Base-by-base conservation (phyloP, 1,140 invertebrate genomes). In the Mya arenaria region DNA sequence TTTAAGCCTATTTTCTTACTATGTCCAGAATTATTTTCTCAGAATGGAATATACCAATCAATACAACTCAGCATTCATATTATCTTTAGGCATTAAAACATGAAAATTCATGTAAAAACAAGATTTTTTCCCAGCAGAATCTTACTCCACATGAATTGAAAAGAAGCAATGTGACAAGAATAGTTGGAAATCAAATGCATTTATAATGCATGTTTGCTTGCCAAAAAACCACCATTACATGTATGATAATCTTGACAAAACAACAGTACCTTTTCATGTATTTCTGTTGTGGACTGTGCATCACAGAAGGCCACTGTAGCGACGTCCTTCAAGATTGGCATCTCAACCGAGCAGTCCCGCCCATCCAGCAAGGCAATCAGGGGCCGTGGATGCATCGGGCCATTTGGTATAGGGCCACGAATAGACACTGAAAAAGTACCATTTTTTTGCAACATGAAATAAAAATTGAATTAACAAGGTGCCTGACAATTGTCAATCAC, bases 261-360 rank as follows among this genome's bases (percentile, higher is more conserved):
- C n/a, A n/a, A n/a, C n/a, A n/a, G 60, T 78, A 97, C 97, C 95
- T 99, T 99, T 95, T 99, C 99, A 93, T 99, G 99, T 91, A 99
- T 99, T 95, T 99, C 99, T 85, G 97, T 97, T 83, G 98, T 99
- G 89, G 97, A 98, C 94, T 99, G 98, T 84, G 99, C 99, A 95
- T 99, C 99, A 94, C 99, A 99, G 92, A 99, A 99, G 84, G 99
- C 99, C 60, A 99, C 99, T 82, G 99, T 99, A 32, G 99, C 99
- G 65, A 99, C 98, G 94, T 99, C 99, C 94, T 99, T 99, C 6
- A 99, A 94, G 87, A 99, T 99, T 36, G 99, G 98, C 99, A 99
- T 99, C 94, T 99, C 99, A 85, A 99, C 98, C 77, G 98, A 98
- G 93, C 99, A 99, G 93, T 99, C 99, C 41, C 99, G 95, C 66